These are phyloP conservation scores for Adoxophyes honmai DNA, from an alignment of 1,140 invertebrate species.

Conservation along the genomic window DNA sequence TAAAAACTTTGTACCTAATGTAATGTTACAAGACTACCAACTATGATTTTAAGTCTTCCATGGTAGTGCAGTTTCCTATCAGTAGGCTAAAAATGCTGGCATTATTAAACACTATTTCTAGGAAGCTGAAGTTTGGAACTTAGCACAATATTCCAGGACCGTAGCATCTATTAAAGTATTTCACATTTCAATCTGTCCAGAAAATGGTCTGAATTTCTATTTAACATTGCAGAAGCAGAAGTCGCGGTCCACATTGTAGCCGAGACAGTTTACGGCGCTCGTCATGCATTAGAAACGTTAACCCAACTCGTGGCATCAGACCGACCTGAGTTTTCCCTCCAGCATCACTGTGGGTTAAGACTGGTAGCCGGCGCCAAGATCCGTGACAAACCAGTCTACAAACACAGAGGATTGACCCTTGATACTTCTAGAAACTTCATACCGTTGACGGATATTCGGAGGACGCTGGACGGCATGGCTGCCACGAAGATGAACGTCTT, in stretches of 20 bases:
- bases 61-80: too few species aligned
- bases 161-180: too few species aligned
- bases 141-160: too few species aligned
- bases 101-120: too few species aligned
- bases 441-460: slow-evolving; percentile 80
- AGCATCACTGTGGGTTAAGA: slow-evolving; percentile 43
- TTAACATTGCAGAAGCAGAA: slow-evolving; percentile 57
- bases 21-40: too few species aligned
- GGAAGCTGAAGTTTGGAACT: too few species aligned
- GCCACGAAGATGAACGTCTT: slow-evolving; percentile 90
- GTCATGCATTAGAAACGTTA: slow-evolving; percentile 87
- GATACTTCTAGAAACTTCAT: slow-evolving; percentile 89
- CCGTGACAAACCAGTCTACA: slow-evolving; percentile 83
- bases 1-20: too few species aligned
- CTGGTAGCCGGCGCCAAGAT: slow-evolving; percentile 71
- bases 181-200: too few species aligned
- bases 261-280: slow-evolving; percentile 84
- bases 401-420: slow-evolving; percentile 84
- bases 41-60: too few species aligned
- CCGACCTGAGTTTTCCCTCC: slow-evolving; percentile 34
- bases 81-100: too few species aligned
- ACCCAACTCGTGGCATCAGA: slow-evolving; percentile 81
- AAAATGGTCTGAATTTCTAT: too few species aligned
- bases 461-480: slow-evolving; percentile 88
- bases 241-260: slow-evolving; percentile 80